Conservation (phyloP, 2,113 vertebrate species). For the Brienomyrus longianalis region DNA sequence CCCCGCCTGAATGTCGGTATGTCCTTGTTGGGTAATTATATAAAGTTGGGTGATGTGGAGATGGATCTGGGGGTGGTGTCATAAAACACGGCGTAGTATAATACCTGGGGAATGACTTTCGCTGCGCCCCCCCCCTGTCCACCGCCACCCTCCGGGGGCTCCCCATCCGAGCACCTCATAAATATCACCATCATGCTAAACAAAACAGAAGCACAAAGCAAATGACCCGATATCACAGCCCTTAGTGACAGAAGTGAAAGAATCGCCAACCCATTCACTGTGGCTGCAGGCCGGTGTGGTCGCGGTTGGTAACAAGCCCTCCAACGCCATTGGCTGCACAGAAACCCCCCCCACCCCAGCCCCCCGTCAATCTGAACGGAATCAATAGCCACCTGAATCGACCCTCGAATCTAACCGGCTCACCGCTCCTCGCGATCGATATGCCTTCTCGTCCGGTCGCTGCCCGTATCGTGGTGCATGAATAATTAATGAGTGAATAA, state of each 20-base stretch:
- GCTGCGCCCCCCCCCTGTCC: conserved; percentile 52
- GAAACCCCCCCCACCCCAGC: conserved; percentile 23
- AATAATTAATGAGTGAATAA: conserved; percentile 60
- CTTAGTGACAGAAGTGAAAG: conserved; percentile 41
- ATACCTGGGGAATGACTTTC: conserved; percentile 66
- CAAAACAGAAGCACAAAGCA: conserved; percentile 55
- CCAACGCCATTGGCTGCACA: neutral
- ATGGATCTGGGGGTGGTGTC: conserved; percentile 40
- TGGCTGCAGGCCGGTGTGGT: conserved; percentile 39
- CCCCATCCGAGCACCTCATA: conserved; percentile 42
- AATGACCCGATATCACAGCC: conserved; percentile 63
- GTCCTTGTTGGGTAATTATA: conserved; percentile 71
- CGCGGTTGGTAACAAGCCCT: conserved; percentile 48
- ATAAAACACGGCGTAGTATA: conserved; percentile 68
- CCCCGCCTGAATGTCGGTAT: conserved; percentile 61
- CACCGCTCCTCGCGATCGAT: conserved; percentile 44
- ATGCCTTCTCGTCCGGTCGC: conserved; percentile 37
- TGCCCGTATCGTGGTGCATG: conserved; percentile 39
- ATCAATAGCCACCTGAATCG: conserved; percentile 51
- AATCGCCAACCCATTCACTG: conserved; percentile 47
- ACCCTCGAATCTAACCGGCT: conserved; percentile 48
- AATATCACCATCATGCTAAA: conserved; percentile 61
- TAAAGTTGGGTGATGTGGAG: conserved; percentile 53
- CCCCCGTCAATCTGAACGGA: conserved; percentile 20
- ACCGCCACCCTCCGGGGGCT: conserved; percentile 35